These are phyloP conservation scores for Neoaliturus tenellus DNA, from an alignment of 2,888 invertebrate species.

Conservation along the genomic window DNA sequence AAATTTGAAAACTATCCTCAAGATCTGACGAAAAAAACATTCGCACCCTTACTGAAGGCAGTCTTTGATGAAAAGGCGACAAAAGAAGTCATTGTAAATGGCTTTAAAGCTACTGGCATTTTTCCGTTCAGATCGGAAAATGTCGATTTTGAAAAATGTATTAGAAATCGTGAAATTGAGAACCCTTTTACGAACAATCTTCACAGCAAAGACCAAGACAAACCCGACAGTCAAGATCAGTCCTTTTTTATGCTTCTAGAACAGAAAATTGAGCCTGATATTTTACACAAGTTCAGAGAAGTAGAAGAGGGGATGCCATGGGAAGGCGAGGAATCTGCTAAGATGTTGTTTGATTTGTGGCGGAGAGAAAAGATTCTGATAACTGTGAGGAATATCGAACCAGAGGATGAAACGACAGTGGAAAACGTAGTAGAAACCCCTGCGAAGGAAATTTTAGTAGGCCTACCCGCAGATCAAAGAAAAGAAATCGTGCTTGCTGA, in stretches of 20 bases:
- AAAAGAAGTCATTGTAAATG: slow-evolving; percentile 1
- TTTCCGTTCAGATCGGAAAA: slow-evolving; percentile 19
- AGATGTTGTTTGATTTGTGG: slow-evolving; percentile 17
- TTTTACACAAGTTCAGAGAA: slow-evolving; percentile 4
- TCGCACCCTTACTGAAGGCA: slow-evolving; percentile 26
- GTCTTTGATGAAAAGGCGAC: slow-evolving; percentile 28
- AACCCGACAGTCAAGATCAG: too few species aligned
- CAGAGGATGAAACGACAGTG: too few species aligned
- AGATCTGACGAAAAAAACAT: slow-evolving; percentile 43
- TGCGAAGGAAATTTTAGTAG: too few species aligned
- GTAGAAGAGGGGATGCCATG: not conserved
- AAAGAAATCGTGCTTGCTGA: too few species aligned
- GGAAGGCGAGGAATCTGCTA: slow-evolving; percentile 21
- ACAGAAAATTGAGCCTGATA: slow-evolving; percentile 5
- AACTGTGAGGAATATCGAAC: too few species aligned
- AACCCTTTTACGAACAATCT: not conserved
- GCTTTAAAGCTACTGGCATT: not conserved
- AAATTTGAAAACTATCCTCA: slow-evolving; percentile 10
- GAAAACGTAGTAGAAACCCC: too few species aligned
- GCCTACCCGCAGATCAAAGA: too few species aligned
- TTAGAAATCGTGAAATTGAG: too few species aligned
- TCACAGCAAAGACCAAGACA: not conserved
- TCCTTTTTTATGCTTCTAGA: too few species aligned
- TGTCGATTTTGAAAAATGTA: slow-evolving; percentile 27
- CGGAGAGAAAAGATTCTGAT: too few species aligned